A percentile compares a stretch with the other conserved stretches of the same genome.
Evolutionary conservation across 2,113 vertebrate genomes (phyloP).

Genomic region (Seriola aureovittata): DNA sequence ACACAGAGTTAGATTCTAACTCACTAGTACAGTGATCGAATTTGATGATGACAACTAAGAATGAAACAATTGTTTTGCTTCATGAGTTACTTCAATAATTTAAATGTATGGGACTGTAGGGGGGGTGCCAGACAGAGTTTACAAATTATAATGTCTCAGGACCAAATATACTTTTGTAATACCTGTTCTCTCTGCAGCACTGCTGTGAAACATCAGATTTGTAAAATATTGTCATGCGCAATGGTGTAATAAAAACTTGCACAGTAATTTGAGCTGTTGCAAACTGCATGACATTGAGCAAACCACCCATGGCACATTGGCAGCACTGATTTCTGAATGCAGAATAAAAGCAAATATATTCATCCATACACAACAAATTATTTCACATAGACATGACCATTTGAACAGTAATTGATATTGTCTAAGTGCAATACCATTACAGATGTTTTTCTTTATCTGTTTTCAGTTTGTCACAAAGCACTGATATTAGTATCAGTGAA

Average conservation of each 20-base stretch:
- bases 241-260: too few species aligned
- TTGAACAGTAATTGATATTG: neutral
- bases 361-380: neutral
- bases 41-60: neutral
- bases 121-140: neutral
- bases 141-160: neutral
- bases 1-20: neutral
- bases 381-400: neutral
- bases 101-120: neutral
- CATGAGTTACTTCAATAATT: neutral
- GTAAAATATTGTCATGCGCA: neutral
- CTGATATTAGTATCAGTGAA: neutral
- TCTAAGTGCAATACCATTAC: too few species aligned
- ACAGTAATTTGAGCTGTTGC: neutral
- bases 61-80: neutral
- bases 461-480: neutral
- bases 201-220: neutral
- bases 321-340: neutral
- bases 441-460: neutral
- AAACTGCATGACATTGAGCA: neutral
- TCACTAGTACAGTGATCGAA: neutral
- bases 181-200: neutral
- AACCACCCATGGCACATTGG: neutral
- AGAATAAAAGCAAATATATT: neutral
- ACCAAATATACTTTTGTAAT: neutral